Evolutionary conservation across 37 sponge, comb jelly and placozoan species (phyloP).

Genomic region (Cliona cf. orientalis): DNA sequence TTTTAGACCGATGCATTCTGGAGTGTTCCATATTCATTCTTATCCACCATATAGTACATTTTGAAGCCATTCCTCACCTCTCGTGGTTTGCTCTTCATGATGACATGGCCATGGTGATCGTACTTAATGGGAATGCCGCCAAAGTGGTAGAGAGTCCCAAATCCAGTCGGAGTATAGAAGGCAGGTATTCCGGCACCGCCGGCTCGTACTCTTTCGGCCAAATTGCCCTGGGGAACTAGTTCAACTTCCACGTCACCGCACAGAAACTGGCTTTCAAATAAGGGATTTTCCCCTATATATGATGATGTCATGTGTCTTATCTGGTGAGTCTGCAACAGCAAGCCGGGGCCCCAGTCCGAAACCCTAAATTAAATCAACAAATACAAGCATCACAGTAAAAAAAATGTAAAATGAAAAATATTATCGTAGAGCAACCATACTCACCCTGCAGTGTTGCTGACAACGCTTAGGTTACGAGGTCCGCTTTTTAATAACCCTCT

Average conservation of each 20-base stretch:
- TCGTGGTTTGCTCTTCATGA: slow-evolving; percentile 72
- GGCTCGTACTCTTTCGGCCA: slow-evolving; percentile 92
- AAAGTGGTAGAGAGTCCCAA: slow-evolving; percentile 92
- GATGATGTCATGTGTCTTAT: slow-evolving; percentile 89
- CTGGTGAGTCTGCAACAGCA: slow-evolving; percentile 61
- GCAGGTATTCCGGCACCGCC: slow-evolving; percentile 99
- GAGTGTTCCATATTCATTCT: too few species aligned
- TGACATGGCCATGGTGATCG: slow-evolving; percentile 47
- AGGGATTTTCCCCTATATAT: slow-evolving; percentile 97
- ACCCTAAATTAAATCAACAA: slow-evolving; percentile 53
- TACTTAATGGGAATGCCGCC: slow-evolving; percentile 94
- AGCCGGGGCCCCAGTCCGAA: slow-evolving; percentile 71
- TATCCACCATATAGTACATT: too few species aligned
- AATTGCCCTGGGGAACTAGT: slow-evolving; percentile 89
- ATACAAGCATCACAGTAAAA: too few species aligned
- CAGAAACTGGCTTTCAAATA: slow-evolving; percentile 94
- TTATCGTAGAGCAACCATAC: slow-evolving; percentile 8
- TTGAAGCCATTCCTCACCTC: slow-evolving; percentile 85
- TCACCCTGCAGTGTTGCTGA: slow-evolving; percentile 95
- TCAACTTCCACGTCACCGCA: slow-evolving; percentile 95
- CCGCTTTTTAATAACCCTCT: slow-evolving; percentile 64
- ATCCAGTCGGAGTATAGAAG: slow-evolving; percentile 96
- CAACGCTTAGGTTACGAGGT: slow-evolving; percentile 66
- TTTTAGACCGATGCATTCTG: too few species aligned
- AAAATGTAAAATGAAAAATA: not conserved